Evolutionary conservation across 1,140 invertebrate genomes (phyloP), one percentile per base, ranked within the genome.

Genomic region (Drosophila malerkotliana): DNA sequence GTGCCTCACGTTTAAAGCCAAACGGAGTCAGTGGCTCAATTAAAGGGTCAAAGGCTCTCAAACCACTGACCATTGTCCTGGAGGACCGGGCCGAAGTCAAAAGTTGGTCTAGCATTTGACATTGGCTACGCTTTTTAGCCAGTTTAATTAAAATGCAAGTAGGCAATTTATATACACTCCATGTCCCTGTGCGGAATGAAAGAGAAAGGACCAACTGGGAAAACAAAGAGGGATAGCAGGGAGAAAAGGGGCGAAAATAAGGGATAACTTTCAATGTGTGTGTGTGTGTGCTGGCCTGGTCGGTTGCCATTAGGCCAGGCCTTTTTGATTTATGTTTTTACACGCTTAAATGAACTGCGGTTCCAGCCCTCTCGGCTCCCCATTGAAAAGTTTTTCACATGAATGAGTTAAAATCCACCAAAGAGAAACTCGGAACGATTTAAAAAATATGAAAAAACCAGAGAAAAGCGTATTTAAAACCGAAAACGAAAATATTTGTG

Each of bases 131-230:
- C 63, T 82, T 85, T 88, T 79, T 87, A 83, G 83, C 74, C 79
- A 79, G 78, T 88, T 88, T 88, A 88, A 88, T 88, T 88, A 88
- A 88, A 88, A 88, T 88, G 79, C 83, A 88, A 88, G 83, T 88
- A 88, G 83, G 83, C 83, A 88, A 88, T 88, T 88, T 88, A 88
- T 88, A 88, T 88, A 88, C 83, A 88, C 83, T 88, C 58, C 71
- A 75, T 87, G 83, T 76, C 49, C 82, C 66, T 44, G 28, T 41
- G 45, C 44, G 64, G 28, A 41, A n/a, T 48, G 15, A 56, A 34
- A 59, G 30, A 28, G 44, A 39, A 30, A 15, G 14, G 41, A 7
- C n/a, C 41, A 14, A 44, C 41, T 44, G 41, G 37, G 57, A 37
- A 64, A 61, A 60, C 39, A 64, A 28, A 34, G 14, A 1, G 41